Evolutionary conservation across 1,140 invertebrate genomes (phyloP).

Genomic region (Diorhabda elongata): DNA sequence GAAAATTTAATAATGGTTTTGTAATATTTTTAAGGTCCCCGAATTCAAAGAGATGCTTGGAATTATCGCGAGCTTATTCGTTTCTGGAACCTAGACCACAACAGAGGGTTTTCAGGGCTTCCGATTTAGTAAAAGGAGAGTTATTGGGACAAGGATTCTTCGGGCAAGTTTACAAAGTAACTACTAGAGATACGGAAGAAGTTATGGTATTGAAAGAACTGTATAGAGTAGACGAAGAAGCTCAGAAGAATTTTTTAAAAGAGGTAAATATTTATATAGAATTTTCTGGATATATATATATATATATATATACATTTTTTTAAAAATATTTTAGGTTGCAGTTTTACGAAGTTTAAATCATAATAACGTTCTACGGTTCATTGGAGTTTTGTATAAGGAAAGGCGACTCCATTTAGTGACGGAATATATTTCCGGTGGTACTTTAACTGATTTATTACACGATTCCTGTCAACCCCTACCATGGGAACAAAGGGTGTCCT

Average conservation of each 20-base stretch:
- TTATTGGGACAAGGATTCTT: constrained; percentile 90
- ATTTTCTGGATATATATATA: background rate
- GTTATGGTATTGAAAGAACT: constrained; percentile 94
- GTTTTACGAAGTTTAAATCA: constrained; percentile 83
- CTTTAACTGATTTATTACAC: constrained; percentile 79
- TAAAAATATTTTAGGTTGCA: constrained; percentile 61
- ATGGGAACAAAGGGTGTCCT: constrained; percentile 78
- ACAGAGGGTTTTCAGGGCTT: constrained; percentile 83
- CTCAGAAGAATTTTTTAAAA: constrained; percentile 90
- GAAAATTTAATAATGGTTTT: background rate
- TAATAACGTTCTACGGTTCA: constrained; percentile 85
- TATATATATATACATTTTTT: too few species aligned
- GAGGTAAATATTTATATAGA: constrained; percentile 59
- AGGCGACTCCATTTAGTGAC: constrained; percentile 87
- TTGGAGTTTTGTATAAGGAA: constrained; percentile 91
- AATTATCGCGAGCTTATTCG: constrained; percentile 79
- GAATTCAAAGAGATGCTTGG: constrained; percentile 52
- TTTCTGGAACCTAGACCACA: constrained; percentile 74
- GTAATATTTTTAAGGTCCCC: constrained; percentile 31
- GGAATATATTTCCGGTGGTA: constrained; percentile 85
- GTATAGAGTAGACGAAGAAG: constrained; percentile 88
- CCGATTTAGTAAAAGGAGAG: constrained; percentile 84
- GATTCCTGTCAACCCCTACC: constrained; percentile 64
- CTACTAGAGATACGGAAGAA: constrained; percentile 83
- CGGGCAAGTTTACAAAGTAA: constrained; percentile 87